phyloP scores from a whole-genome alignment of 1,140 invertebrate species.

The Drosophila melanica region DNA sequence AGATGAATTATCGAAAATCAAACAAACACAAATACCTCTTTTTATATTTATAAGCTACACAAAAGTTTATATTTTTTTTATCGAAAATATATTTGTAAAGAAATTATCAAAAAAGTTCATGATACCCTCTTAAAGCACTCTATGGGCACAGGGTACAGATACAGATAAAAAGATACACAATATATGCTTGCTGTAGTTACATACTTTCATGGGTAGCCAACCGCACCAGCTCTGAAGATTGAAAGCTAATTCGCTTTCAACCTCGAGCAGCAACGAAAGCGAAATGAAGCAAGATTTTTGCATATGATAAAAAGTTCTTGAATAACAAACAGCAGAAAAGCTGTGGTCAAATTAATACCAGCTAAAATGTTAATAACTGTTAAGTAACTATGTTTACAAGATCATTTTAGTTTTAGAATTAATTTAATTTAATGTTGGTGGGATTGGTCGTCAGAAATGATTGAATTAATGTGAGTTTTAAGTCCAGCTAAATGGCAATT shows the following conservation, averaged over 20 bases:
- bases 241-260: conserved; percentile 20
- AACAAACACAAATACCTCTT: too few relatives aligned
- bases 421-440: background rate
- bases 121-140: too few relatives aligned
- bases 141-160: conserved; percentile 1
- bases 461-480: conserved; percentile 15
- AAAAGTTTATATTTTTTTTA: too few relatives aligned
- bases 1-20: too few relatives aligned
- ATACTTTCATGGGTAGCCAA: conserved; percentile 4
- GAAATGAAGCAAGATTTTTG: conserved; percentile 8
- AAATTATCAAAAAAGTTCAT: too few relatives aligned
- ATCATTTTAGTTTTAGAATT: conserved; percentile 1
- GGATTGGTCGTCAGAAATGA: conserved; percentile 38
- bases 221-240: background rate
- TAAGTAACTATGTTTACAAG: conserved; percentile 10
- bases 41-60: too few relatives aligned
- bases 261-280: conserved; percentile 6
- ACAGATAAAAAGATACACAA: background rate
- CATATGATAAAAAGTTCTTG: background rate
- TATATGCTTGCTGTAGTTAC: background rate
- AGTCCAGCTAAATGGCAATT: conserved; percentile 54
- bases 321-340: background rate
- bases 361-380: background rate
- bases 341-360: background rate
- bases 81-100: too few relatives aligned